Conservation (phyloP, 2,888 invertebrate genomes). For the Cataglyphis altisquamis region DNA sequence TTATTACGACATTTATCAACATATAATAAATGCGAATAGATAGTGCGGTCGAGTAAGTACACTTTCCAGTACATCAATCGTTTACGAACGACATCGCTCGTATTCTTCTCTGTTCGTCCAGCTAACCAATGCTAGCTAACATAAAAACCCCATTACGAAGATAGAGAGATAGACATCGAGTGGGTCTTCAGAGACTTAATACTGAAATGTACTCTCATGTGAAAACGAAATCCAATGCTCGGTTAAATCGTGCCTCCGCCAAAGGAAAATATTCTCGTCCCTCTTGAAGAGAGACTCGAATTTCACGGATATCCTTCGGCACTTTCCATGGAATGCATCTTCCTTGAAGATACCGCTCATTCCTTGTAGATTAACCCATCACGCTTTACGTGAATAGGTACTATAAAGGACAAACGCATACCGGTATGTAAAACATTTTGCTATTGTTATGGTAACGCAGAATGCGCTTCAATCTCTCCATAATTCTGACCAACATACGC, state of each 20-base stretch:
- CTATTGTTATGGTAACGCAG: constrained; percentile 7
- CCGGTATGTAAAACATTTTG: background rate
- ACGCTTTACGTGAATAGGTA: background rate
- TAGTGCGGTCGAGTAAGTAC: constrained; percentile 5
- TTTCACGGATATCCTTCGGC: constrained; percentile 23
- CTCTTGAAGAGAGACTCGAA: background rate
- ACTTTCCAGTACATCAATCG: constrained; percentile 64
- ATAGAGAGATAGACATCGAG: constrained; percentile 7
- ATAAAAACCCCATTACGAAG: constrained; percentile 59
- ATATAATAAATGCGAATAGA: constrained; percentile 42
- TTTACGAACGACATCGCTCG: constrained; percentile 45
- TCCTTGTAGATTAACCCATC: background rate
- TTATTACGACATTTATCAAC: constrained; percentile 55
- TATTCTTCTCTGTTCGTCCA: constrained; percentile 12
- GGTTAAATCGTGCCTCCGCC: constrained; percentile 6
- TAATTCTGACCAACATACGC: background rate
- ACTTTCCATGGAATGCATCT: background rate
- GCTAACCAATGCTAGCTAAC: constrained; percentile 34
- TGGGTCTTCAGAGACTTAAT: constrained; percentile 42
- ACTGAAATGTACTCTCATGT: constrained; percentile 55
- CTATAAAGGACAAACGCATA: constrained; percentile 1
- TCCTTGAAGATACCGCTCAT: background rate
- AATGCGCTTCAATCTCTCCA: constrained; percentile 24
- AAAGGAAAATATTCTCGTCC: background rate
- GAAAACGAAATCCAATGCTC: constrained; percentile 60